Conservation (phyloP, 2,888 invertebrate species). For the Marronus borbonicus region DNA sequence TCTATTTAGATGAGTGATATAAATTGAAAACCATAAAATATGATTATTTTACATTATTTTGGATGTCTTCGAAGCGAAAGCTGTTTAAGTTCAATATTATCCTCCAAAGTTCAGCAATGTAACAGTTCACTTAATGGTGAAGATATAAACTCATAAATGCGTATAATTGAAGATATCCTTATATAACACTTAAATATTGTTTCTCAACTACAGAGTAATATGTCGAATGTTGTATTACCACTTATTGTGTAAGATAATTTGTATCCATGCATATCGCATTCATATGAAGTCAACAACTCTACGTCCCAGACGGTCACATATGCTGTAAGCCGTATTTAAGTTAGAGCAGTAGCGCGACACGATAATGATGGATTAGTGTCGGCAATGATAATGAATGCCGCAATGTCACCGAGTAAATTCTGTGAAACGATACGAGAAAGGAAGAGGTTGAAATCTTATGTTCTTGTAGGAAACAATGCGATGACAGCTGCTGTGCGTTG, state of each 20-base stretch:
- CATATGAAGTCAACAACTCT: background rate
- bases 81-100: no score
- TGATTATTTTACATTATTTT: no score
- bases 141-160: no score
- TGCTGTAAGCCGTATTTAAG: constrained; percentile 26
- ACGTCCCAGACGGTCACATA: background rate
- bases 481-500: constrained; percentile 41
- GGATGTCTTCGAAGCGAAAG: no score
- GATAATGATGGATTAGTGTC: constrained; percentile 48
- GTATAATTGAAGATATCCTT: no score
- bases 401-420: constrained; percentile 40
- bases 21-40: no score
- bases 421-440: constrained; percentile 35
- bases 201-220: no score
- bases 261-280: background rate
- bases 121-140: no score
- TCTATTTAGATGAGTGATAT: no score
- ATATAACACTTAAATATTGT: no score
- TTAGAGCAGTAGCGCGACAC: constrained; percentile 19
- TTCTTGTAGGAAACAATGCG: constrained; percentile 43
- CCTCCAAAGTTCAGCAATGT: no score
- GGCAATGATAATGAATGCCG: constrained; percentile 43
- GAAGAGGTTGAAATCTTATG: constrained; percentile 20
- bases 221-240: background rate
- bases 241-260: background rate